Percentiles rank a stretch among this genome's conserved stretches.
Evolutionary conservation across 2,113 vertebrate species (phyloP).

Genomic region (Talpa occidentalis): DNA sequence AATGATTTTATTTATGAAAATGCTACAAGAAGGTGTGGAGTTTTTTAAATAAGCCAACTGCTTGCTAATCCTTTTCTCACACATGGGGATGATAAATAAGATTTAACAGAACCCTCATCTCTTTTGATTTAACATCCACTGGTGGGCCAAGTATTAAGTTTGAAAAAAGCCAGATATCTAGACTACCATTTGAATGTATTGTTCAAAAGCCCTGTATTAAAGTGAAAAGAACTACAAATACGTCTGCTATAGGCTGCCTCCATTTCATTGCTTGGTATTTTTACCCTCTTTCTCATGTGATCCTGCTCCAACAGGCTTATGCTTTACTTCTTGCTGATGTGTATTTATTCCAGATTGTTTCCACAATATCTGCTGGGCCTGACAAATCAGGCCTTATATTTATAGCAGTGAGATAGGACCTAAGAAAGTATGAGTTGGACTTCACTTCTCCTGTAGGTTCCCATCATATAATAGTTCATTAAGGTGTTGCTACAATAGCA

Average conservation of each 20-base stretch:
- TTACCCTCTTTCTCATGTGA: not conserved
- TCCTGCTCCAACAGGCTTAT: not conserved
- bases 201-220: not conserved
- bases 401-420: not conserved
- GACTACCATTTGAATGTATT: not conserved
- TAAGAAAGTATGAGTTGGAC: not conserved
- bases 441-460: not conserved
- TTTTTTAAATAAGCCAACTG: not conserved
- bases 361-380: not conserved
- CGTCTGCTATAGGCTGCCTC: not conserved
- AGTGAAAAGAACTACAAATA: not conserved
- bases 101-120: not conserved
- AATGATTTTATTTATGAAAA: slow-evolving; percentile 53
- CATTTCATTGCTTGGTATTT: not conserved
- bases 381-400: not conserved
- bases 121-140: not conserved
- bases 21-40: not conserved
- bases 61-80: not conserved
- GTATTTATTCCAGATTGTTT: not conserved
- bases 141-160: not conserved
- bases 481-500: not conserved
- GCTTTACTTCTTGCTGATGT: not conserved
- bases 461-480: not conserved
- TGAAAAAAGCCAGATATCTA: slow-evolving; percentile 2
- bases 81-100: not conserved